Evolutionary conservation across 2,888 invertebrate genomes (phyloP).

Genomic region (Gymnoscelis rufifasciata): DNA sequence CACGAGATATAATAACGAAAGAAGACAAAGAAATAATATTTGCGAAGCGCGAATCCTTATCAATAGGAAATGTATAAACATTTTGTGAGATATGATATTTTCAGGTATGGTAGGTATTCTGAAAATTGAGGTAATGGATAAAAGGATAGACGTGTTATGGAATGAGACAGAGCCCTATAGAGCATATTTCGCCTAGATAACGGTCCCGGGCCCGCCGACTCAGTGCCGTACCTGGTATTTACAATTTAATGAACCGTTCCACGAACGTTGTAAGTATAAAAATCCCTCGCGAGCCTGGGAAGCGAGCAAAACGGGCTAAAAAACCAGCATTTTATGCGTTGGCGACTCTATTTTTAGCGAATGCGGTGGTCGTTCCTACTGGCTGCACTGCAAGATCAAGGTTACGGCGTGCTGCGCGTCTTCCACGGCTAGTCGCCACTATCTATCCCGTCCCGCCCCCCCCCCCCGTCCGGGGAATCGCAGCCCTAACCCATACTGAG

Average conservation of each 20-base stretch:
- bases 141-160: constrained; percentile 12
- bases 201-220: constrained; percentile 37
- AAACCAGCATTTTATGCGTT: constrained; percentile 63
- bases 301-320: constrained; percentile 59
- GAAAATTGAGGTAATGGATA: constrained; percentile 16
- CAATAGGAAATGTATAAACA: constrained; percentile 17
- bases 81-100: background rate
- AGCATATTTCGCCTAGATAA: constrained; percentile 38
- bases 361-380: constrained; percentile 66
- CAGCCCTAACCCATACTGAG: constrained; percentile 28
- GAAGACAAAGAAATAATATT: constrained; percentile 6
- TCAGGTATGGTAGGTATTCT: constrained; percentile 6
- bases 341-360: constrained; percentile 67
- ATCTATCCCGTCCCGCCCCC: constrained; percentile 35
- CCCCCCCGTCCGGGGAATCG: constrained; percentile 37
- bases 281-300: constrained; percentile 60
- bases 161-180: constrained; percentile 15
- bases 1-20: background rate
- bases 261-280: constrained; percentile 48
- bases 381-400: constrained; percentile 73
- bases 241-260: constrained; percentile 54
- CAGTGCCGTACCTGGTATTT: constrained; percentile 41
- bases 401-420: constrained; percentile 56
- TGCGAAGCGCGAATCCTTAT: constrained; percentile 10
- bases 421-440: constrained; percentile 50